These are phyloP conservation scores for Neosilurus mollespiculum DNA, from an alignment of 2,797 vertebrate genomes.

Conservation along the genomic window DNA sequence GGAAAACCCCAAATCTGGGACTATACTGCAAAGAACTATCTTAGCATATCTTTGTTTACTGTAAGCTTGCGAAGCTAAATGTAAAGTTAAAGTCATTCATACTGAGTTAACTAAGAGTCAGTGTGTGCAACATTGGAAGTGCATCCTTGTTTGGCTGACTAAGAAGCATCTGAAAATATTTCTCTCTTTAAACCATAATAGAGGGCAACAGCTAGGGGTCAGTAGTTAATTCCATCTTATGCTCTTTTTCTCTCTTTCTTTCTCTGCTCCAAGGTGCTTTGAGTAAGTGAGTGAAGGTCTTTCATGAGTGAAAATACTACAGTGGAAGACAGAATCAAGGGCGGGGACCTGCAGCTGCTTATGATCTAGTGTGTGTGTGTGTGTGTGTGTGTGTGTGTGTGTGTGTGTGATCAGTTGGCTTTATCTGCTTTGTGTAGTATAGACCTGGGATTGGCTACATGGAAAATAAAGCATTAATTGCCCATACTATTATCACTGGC, in stretches of 20 bases:
- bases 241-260: conserved; percentile 6
- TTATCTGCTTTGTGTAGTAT: conserved; percentile 24
- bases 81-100: background rate
- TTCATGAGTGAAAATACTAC: conserved; percentile 32
- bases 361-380: conserved; percentile 29
- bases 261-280: conserved; percentile 5
- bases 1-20: conserved; percentile 4
- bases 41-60: background rate
- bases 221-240: conserved; percentile 7
- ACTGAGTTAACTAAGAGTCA: background rate
- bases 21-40: background rate
- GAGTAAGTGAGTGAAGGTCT: conserved; percentile 11
- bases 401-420: conserved; percentile 17
- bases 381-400: conserved; percentile 21
- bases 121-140: background rate
- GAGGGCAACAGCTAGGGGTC: conserved; percentile 40
- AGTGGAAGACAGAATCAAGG: conserved; percentile 33
- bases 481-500: conserved; percentile 48
- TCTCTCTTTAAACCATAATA: background rate
- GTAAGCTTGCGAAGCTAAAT: background rate
- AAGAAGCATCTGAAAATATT: background rate
- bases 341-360: conserved; percentile 38
- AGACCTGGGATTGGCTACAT: conserved; percentile 35
- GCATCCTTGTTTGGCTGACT: background rate
- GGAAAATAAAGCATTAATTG: conserved; percentile 45